phyloP scores from a whole-genome alignment of 2,797 vertebrate genomes.

The Ctenochaetus hawaiiensis region DNA sequence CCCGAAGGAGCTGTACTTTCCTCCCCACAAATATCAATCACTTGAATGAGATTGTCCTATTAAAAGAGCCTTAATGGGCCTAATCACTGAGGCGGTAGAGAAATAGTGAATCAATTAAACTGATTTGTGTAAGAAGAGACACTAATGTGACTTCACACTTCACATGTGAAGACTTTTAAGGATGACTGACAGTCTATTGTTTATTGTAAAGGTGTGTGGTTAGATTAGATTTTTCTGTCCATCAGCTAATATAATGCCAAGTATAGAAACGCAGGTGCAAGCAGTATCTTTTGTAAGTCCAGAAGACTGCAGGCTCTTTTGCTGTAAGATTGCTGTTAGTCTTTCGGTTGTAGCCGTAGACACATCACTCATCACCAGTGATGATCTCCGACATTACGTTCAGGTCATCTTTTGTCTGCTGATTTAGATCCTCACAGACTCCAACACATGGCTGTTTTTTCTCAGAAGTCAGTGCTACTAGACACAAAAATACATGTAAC shows the following conservation, averaged over 20 bases:
- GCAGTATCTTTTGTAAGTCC: no score
- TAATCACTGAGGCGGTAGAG: constrained; percentile 82
- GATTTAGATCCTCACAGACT: no score
- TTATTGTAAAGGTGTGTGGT: constrained; percentile 45
- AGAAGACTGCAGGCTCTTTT: no score
- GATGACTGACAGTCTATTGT: constrained; percentile 70
- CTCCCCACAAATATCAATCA: constrained; percentile 82
- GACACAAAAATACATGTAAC: no score
- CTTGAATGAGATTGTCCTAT: constrained; percentile 82
- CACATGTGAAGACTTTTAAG: constrained; percentile 53
- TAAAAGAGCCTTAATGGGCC: constrained; percentile 81
- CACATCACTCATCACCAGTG: no score
- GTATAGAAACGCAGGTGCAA: not conserved
- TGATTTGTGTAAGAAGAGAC: constrained; percentile 77
- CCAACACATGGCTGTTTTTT: no score
- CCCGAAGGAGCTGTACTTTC: constrained; percentile 72
- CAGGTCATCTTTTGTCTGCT: no score
- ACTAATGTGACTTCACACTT: constrained; percentile 65
- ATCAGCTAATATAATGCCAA: constrained; percentile 22
- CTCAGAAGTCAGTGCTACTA: no score
- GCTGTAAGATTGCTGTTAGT: no score
- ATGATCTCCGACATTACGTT: no score
- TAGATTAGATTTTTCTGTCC: constrained; percentile 13
- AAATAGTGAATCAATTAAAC: constrained; percentile 81
- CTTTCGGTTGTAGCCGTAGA: no score